Percentiles rank a stretch among this genome's conserved stretches.
Conservation (phyloP, 2,113 vertebrate species). For the Apteryx mantelli region DNA sequence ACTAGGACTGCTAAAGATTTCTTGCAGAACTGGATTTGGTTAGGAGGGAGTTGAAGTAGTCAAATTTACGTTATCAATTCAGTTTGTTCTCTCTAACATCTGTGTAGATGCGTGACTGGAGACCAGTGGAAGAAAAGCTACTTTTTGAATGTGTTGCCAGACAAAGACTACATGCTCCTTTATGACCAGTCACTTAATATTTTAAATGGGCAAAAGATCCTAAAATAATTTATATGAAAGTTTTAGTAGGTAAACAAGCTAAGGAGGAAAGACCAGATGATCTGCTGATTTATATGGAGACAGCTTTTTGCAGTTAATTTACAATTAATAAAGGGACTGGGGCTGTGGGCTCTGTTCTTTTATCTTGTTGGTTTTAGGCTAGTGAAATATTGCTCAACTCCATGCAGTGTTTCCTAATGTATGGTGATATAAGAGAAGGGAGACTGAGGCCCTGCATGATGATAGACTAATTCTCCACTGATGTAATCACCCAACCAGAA, state of each 20-base stretch:
- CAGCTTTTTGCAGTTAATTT: not conserved
- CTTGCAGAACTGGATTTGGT: not conserved
- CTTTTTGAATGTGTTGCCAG: not conserved
- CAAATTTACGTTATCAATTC: not conserved
- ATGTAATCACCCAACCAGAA: constrained; percentile 12
- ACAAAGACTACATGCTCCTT: not conserved
- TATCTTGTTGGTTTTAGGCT: not conserved
- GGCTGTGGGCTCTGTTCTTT: not conserved
- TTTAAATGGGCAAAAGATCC: not conserved
- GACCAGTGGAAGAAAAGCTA: not conserved
- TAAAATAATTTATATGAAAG: not conserved
- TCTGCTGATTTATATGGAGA: not conserved
- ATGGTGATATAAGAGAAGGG: not conserved
- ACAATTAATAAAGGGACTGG: fast-evolving
- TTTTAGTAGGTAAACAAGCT: not conserved
- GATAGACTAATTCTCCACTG: constrained; percentile 19
- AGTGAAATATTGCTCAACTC: not conserved
- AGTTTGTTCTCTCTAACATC: not conserved
- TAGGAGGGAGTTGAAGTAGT: not conserved
- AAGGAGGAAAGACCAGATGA: not conserved
- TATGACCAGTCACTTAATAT: not conserved
- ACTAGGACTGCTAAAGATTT: not conserved
- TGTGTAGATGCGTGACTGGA: not conserved
- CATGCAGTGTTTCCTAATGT: not conserved
- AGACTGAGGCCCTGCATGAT: not conserved